phyloP scores from a whole-genome alignment of 2,113 vertebrate species.

The Cyprinodon tularosa region DNA sequence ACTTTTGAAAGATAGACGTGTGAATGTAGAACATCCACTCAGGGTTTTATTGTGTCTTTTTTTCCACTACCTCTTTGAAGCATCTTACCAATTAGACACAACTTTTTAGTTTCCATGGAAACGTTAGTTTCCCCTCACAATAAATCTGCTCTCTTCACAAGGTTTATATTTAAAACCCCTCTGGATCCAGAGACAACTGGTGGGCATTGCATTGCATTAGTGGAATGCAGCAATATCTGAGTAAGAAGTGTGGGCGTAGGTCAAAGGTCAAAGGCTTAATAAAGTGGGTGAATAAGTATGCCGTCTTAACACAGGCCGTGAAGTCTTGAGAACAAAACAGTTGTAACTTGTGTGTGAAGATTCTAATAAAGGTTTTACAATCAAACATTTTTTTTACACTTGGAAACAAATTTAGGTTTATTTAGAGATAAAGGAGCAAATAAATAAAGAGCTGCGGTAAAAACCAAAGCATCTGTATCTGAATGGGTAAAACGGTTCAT shows the following conservation, averaged over 20 bases:
- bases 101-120: constrained; percentile 77
- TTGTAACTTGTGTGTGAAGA: neutral
- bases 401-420: neutral
- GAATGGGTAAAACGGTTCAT: neutral
- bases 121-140: constrained; percentile 56
- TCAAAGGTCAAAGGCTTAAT: constrained; percentile 36
- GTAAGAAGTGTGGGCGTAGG: constrained; percentile 37
- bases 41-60: constrained; percentile 6
- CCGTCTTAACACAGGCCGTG: neutral
- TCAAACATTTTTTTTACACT: neutral
- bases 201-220: constrained; percentile 47
- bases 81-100: constrained; percentile 64
- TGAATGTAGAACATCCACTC: neutral
- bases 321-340: neutral
- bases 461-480: neutral
- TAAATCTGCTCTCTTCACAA: constrained; percentile 31
- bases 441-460: neutral
- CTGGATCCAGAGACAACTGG: constrained; percentile 64
- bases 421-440: neutral
- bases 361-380: neutral
- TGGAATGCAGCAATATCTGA: constrained; percentile 10
- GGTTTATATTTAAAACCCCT: constrained; percentile 67
- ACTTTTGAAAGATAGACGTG: neutral
- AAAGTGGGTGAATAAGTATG: constrained; percentile 8
- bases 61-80: constrained; percentile 44